These are phyloP conservation scores for Melopsittacus undulatus DNA, from an alignment of 2,797 vertebrate genomes.

Conservation along the genomic window DNA sequence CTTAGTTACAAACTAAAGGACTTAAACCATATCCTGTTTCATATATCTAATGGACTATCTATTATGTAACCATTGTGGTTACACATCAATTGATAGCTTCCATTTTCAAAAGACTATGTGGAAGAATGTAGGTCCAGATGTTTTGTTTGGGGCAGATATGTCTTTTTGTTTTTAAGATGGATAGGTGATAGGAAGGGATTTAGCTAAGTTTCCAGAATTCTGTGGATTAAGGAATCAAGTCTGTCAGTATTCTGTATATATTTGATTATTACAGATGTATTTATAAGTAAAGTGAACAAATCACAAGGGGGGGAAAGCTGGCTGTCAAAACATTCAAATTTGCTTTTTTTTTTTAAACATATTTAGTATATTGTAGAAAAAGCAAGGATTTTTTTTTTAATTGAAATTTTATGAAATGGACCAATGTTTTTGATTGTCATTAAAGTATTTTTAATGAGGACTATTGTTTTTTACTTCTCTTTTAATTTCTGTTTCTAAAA, in stretches of 20 bases:
- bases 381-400: background rate
- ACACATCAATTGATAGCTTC: background rate
- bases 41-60: background rate
- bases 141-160: background rate
- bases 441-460: background rate
- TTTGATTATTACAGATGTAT: background rate
- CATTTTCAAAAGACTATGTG: background rate
- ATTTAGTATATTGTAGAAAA: background rate
- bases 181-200: background rate
- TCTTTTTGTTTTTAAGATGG: background rate
- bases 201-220: conserved; percentile 7
- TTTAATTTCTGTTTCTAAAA: background rate
- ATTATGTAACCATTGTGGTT: background rate
- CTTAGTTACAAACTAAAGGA: background rate
- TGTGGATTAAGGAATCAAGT: background rate
- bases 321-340: background rate
- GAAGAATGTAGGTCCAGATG: background rate
- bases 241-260: background rate
- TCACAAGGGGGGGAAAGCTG: background rate
- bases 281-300: background rate
- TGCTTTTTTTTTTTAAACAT: background rate
- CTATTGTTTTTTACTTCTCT: background rate
- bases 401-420: background rate
- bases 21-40: background rate
- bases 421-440: background rate